phyloP scores from a whole-genome alignment of 2,888 invertebrate genomes.

The Malthinus seriepunctatus region DNA sequence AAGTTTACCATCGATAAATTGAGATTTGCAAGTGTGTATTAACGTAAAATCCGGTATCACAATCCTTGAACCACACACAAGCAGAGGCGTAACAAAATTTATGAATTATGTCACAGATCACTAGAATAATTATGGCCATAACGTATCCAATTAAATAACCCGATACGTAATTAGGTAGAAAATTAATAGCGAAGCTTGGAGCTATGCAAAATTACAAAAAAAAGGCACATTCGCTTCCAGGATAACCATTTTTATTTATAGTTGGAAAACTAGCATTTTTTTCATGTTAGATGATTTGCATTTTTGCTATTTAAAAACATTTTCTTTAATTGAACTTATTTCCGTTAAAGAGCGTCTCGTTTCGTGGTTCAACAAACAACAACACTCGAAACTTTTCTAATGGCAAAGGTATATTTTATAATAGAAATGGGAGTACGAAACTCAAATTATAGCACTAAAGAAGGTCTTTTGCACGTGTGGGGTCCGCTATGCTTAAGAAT shows the following conservation, averaged over 20 bases:
- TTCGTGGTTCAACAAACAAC: conserved; percentile 24
- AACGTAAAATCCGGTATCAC: conserved; percentile 16
- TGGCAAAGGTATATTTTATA: conserved; percentile 26
- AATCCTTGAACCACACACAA: conserved; percentile 25
- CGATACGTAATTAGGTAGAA: conserved; percentile 36
- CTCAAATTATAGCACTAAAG: conserved; percentile 33
- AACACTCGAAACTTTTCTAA: conserved; percentile 15
- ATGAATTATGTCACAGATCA: conserved; percentile 30
- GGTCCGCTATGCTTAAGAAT: conserved; percentile 36
- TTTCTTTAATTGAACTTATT: conserved; percentile 1
- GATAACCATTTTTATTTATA: no score
- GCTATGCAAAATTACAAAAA: neutral
- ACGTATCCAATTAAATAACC: conserved; percentile 34
- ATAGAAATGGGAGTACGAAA: conserved; percentile 35
- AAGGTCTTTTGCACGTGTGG: conserved; percentile 37
- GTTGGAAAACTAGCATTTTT: no score
- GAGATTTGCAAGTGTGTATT: no score
- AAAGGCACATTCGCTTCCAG: no score
- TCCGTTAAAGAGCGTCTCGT: conserved; percentile 13
- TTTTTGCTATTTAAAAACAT: neutral
- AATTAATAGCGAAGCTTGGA: conserved; percentile 30
- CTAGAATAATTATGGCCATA: conserved; percentile 34
- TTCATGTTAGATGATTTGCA: no score
- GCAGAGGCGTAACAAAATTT: conserved; percentile 31
- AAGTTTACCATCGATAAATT: no score